Base-by-base conservation (phyloP, 2,888 invertebrate species). In the Mythimna vitellina region DNA sequence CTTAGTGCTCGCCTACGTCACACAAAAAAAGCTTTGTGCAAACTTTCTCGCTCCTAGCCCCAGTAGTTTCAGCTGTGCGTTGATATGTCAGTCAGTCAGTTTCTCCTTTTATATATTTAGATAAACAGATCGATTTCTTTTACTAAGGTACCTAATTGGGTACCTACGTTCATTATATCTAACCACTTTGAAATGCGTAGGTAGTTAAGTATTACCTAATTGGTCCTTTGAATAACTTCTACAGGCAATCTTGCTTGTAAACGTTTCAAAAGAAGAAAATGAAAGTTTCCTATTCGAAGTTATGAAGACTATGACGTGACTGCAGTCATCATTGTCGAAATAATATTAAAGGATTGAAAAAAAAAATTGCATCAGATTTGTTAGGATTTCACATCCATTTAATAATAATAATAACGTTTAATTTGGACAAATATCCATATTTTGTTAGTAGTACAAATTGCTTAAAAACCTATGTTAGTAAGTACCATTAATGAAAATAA, bases 221-320 rank as follows among this genome's bases (percentile, higher is more conserved):
- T 78, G 53, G 20, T n/a, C 22, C 38, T 60, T 74, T 54, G 53
- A 70, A 38, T 53, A 54, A 32, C n/a, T 38, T 70, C 17, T 78
- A n/a, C 56, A 61, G 49, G 46, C 49, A 54, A 60, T 49, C 35
- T 29, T 38, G 29, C 53, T 9, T n/a, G 22, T 65, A 42, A 66
- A 76, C 57, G 25, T 32, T n/a, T 70, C 53, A 70, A 78, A 60
- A 58, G 51, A 0, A 53, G 70, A 20, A 53, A 73, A 73, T 69
- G 3, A 73, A 78, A 46, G 20, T 49, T 78, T 14, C 29, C 5
- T 46, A 74, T 38, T 25, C 20, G 46, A 70, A 20, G 53, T 77
- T 35, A 29, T 60, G 22, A 53, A 77, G 78, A 70, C 25, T 38
- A 25, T 17, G 17, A 14, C 29, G 38, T 70, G 58, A 60, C 69